These are phyloP conservation scores for Tragelaphus oryx DNA, from an alignment of 2,797 vertebrate species.

Conservation along the genomic window DNA sequence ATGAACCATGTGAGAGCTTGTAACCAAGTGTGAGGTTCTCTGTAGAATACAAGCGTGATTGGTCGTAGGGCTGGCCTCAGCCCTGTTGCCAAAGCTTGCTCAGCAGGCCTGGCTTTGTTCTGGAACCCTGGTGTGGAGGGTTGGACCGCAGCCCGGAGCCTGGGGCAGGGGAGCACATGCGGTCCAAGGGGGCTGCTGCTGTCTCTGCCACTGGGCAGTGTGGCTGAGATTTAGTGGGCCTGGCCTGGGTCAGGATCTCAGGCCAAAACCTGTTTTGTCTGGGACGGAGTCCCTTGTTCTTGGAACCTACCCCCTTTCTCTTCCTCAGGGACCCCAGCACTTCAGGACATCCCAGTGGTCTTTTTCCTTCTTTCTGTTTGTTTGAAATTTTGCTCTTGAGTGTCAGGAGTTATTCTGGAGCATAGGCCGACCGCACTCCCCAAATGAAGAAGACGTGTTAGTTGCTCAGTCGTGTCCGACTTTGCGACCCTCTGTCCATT, in stretches of 20 bases:
- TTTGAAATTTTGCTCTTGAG: neutral
- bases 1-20: neutral
- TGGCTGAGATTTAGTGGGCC: neutral
- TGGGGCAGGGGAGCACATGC: rapidly evolving
- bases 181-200: rapidly evolving
- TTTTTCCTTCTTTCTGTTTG: neutral
- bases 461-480: neutral
- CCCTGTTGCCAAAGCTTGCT: too few relatives aligned
- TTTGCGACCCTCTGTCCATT: neutral
- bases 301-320: neutral
- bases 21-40: neutral
- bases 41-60: rapidly evolving
- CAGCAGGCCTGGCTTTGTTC: neutral
- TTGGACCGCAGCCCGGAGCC: neutral
- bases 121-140: neutral
- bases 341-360: neutral
- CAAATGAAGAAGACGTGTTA: neutral
- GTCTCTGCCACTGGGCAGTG: neutral
- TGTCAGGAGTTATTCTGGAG: neutral
- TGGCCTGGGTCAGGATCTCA: neutral
- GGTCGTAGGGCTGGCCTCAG: neutral
- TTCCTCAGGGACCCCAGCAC: neutral
- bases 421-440: neutral
- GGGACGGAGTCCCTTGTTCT: neutral
- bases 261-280: neutral